Base-by-base conservation (phyloP, 2,797 vertebrate genomes). In the Pipistrellus nathusii region DNA sequence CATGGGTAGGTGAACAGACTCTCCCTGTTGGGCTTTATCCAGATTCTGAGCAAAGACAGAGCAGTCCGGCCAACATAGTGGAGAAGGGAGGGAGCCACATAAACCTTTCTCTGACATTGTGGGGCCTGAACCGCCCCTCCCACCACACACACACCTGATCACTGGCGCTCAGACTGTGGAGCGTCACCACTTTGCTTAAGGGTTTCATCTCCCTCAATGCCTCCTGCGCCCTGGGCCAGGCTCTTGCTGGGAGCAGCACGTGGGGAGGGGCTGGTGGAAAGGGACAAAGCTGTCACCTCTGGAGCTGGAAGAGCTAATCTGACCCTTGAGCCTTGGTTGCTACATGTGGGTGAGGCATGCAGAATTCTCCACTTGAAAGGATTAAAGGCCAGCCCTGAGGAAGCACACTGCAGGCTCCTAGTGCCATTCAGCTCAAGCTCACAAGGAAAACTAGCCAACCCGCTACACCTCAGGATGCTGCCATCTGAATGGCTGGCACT, bases 1-100 rank as follows among this genome's bases (percentile, higher is more conserved):
- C 75, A 55, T 48, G 57, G 86, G 95, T 97, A 97, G 87, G 35
- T 38, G 88, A 75, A 20, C 48, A 7, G 32, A 72, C 73, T 91
- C 87, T 69, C n/a, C 44, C 18, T 23, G 13, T 25, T 64, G 23
- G 8, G 62, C 51, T 96, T 89, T 48, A 64, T 27, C 71, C 72
- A 62, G 23, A 57, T 8, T 76, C 9, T 7, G 44, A 91, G 84
- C 85, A 59, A 78, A 91, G 71, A 35, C 18, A 30, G 10, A 71
- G 12, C 6, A 3, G 8, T 15, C 1, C 1, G 23, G 10, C 7
- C 12, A 11, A 32, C 77, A 38, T 84, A n/a, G 17, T 44, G 20
- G n/a, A 25, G 41, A 68, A 41, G 3, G 2, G 10, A 51, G 55
- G 13, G 12, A 30, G 62, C 57, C 62, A 25, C 15, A 6, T 1